Conservation (phyloP, 2,888 invertebrate genomes). For the Mayetiola destructor region DNA sequence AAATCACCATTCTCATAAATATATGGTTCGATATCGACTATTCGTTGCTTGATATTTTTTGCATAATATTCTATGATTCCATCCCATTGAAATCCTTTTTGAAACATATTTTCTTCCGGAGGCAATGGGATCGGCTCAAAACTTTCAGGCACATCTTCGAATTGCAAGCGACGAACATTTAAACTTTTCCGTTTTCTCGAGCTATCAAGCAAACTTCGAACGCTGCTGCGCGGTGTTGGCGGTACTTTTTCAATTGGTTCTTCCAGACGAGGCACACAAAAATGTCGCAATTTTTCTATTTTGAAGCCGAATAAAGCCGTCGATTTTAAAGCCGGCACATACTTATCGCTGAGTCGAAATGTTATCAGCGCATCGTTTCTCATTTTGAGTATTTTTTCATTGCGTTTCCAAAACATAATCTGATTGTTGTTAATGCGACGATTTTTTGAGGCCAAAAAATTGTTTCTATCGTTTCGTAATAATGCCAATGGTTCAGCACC, state of each 20-base stretch:
- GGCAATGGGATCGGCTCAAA: not conserved
- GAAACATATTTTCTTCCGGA: constrained; percentile 15
- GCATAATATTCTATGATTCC: constrained; percentile 23
- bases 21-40: not conserved
- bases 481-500: constrained; percentile 68
- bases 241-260: not conserved
- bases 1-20: not conserved
- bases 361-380: not conserved
- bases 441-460: not conserved
- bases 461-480: constrained; percentile 48
- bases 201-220: not conserved
- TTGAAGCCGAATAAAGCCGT: not conserved
- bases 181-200: too few relatives aligned
- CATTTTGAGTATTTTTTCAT: not conserved
- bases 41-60: constrained; percentile 17
- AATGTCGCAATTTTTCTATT: not conserved
- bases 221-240: not conserved
- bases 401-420: constrained; percentile 26
- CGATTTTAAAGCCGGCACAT: not conserved
- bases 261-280: not conserved
- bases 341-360: not conserved
- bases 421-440: too few relatives aligned
- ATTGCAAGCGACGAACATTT: not conserved
- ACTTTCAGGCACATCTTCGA: not conserved
- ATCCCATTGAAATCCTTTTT: constrained; percentile 15